Percentiles rank a stretch among this genome's conserved stretches.
Conservation (phyloP, 2,113 vertebrate genomes). For the Fregata magnificens region DNA sequence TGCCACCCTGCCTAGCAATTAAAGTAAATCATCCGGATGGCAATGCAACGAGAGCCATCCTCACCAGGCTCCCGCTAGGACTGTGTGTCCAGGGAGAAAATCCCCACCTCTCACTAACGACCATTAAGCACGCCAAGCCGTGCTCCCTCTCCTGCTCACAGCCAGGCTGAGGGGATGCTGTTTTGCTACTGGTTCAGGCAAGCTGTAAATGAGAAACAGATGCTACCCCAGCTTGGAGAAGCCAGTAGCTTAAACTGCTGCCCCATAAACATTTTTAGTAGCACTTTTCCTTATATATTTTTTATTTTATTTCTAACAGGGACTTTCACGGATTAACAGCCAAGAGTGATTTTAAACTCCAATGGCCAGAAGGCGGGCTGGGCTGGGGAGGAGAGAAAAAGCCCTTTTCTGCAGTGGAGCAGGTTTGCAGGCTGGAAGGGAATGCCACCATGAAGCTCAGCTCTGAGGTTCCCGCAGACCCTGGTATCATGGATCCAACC, state of each 20-base stretch:
- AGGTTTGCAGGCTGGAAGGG: neutral
- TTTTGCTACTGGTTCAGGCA: neutral
- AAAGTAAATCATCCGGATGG: neutral
- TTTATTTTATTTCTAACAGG: conserved; percentile 59
- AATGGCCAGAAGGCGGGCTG: neutral
- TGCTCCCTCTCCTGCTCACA: neutral
- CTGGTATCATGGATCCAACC: accelerated
- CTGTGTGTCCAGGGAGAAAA: neutral
- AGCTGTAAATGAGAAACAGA: conserved; percentile 46
- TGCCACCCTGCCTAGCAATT: neutral
- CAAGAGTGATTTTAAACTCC: neutral
- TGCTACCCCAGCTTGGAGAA: neutral
- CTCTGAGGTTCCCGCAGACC: neutral
- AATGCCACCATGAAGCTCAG: neutral
- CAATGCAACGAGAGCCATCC: neutral
- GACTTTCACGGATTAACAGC: conserved; percentile 63
- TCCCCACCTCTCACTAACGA: neutral
- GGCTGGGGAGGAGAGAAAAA: neutral
- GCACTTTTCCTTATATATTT: conserved; percentile 40
- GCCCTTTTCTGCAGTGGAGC: neutral
- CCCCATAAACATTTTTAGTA: conserved; percentile 57
- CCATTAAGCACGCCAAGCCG: accelerated
- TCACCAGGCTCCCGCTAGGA: neutral
- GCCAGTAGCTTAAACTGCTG: conserved; percentile 24
- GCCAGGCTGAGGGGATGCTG: neutral